Base-by-base conservation (phyloP, 37 sponge, comb jelly and placozoan species). In the Hormiphora californensis region DNA sequence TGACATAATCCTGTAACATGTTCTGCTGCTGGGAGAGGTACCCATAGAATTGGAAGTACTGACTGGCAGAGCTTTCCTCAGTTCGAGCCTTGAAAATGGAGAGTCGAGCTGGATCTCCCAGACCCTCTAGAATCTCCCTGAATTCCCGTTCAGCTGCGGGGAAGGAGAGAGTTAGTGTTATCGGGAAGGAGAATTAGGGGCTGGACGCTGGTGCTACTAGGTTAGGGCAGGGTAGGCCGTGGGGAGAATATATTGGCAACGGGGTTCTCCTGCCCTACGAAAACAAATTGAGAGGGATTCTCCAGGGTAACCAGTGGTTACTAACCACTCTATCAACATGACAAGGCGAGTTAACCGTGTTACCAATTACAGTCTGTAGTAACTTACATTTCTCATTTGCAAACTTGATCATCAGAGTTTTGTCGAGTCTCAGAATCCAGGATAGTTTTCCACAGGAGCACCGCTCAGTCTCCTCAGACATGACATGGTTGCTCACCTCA, bases 41-140 rank as follows among this genome's bases (percentile, higher is more conserved):
- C 23, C 99, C 94, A 63, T 98, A 98, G 40, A 93, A 98, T 90
- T 95, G 92, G 69, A 98, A 98, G 87, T 98, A 98, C 87, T 98
- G 99, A 53, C 63, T 89, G 3, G 99, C 95, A 0, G 95, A 98
- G 0, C 92, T 86, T 28, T 92, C 92, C 32, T 95, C 95, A 0
- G 99, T 98, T 41, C 99, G 88, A 53, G 88, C 68, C 41, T 57
- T 87, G 54, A 98, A 98, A 85, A 89, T 90, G 22, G 89, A 89
- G 0, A 43, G 43, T 73, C 43, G 40, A 5, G n/a, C 61, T 12
- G 43, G n/a, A 21, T 73, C 43, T 36, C 43, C 46, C 46, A 73
- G 46, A 4, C 43, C 81, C 21, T 17, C 23, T 28, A 73, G 27
- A 21, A 73, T 30, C 4, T 39, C 81, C 46, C 43, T 73, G 22